A percentile compares a stretch with the other conserved stretches of the same genome.
phyloP scores from a whole-genome alignment of 2,113 vertebrate genomes.

The Ceuthmochares aereus region DNA sequence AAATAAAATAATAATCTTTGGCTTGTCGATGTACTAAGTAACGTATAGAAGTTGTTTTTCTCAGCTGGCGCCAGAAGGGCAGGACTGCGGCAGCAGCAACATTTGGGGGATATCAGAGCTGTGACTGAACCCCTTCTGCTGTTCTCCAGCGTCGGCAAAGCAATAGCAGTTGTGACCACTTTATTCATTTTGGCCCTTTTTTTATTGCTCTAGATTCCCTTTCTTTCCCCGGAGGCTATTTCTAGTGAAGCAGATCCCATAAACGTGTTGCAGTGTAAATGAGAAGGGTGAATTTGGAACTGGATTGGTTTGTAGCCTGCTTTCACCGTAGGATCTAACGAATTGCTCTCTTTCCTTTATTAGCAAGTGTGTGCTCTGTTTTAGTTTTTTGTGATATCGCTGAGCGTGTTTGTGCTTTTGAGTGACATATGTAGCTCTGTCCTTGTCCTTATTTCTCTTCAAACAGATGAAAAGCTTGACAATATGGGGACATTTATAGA shows the following conservation, averaged over 20 bases:
- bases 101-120: not conserved
- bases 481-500: not conserved
- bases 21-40: slow-evolving; percentile 45
- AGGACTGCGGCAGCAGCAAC: not conserved
- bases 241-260: not conserved
- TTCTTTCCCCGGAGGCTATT: not conserved
- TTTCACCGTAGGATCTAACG: not conserved
- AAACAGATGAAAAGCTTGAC: not conserved
- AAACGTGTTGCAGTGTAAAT: not conserved
- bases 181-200: not conserved
- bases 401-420: not conserved
- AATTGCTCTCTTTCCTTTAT: not conserved
- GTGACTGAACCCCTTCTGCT: not conserved
- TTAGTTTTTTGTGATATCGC: not conserved
- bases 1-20: slow-evolving; percentile 41
- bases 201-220: not conserved
- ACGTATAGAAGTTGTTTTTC: slow-evolving; percentile 29
- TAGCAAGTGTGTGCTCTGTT: not conserved
- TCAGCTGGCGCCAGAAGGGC: not conserved
- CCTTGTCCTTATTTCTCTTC: not conserved
- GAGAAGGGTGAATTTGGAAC: not conserved
- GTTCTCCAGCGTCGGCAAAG: not conserved
- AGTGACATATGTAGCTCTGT: not conserved
- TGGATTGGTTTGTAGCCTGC: not conserved
- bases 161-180: not conserved